Evolutionary conservation across 2,797 vertebrate species (phyloP), one percentile per base, ranked within the genome.

Genomic region (Poeciliopsis infans): DNA sequence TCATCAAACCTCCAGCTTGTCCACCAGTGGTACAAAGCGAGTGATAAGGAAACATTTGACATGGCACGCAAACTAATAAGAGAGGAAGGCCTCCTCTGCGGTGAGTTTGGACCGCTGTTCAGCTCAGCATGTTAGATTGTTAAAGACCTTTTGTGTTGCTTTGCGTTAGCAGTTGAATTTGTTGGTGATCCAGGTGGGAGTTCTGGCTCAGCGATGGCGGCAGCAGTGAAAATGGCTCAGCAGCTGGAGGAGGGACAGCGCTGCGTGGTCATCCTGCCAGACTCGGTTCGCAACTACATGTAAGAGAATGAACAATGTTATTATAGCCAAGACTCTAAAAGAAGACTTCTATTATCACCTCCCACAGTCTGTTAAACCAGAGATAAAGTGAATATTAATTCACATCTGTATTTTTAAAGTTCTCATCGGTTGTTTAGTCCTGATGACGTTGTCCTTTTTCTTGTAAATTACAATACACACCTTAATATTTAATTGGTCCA

Each of bases 231-330:
- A 83, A 94, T 96, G 1, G 97, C 98, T 31, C 94, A 80, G 92
- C 94, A 96, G 55, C 95, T 99, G 81, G 93, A 94, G 87, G 97
- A 98, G 86, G 97, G 96, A 1, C 97, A 99, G 90, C 96, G 97
- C 85, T 98, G 97, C 8, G 97, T 99, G 77, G 97, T 98, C 84
- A 95, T 98, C 80, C 91, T 97, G 75, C 96, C 97, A 0, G 97
- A 98, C 93, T 98, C 98, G 0, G 91, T 98, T 79, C 95, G 97
- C 46, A 98, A 98, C 92, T 98, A 98, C 96, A 98, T 98, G 97
- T 98, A 82, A 81, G 81, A 47, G 68, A 23, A 51, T 28, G 43
- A 53, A 20, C 16, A 66, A 6, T 4, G 23, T 28, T 28, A 72
- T 53, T 18, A 12, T 3, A 31, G 15, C 47, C 16, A 46, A 61